phyloP scores from a whole-genome alignment of 2,113 vertebrate species.

The Taxidea taxus region DNA sequence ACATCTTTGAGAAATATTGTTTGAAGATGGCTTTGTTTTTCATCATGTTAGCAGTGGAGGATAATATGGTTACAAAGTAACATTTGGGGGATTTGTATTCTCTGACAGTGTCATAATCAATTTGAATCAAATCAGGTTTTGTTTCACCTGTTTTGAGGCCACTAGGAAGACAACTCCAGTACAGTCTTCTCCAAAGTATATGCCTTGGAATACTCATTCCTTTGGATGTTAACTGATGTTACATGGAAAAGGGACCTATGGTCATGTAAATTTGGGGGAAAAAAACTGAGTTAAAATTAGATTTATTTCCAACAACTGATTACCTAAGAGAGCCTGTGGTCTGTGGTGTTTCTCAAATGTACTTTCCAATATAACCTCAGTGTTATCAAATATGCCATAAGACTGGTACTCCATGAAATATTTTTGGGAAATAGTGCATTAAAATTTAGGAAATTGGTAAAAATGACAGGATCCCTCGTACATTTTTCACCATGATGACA shows the following conservation, averaged over 20 bases:
- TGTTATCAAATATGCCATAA: not conserved
- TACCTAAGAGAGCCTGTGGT: not conserved
- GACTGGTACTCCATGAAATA: not conserved
- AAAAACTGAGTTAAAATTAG: not conserved
- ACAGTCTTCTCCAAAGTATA: not conserved
- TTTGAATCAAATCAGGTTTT: not conserved
- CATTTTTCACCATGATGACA: not conserved
- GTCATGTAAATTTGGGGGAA: not conserved
- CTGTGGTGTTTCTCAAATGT: not conserved
- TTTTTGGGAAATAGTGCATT: not conserved
- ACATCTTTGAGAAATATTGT: not conserved
- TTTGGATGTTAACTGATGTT: not conserved
- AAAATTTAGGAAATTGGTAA: not conserved
- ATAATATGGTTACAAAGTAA: not conserved
- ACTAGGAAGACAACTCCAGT: not conserved
- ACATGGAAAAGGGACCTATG: not conserved
- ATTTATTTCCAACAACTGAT: not conserved
- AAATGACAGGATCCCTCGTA: not conserved
- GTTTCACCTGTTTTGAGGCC: not conserved
- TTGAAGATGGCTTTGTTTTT: not conserved
- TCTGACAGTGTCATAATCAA: not conserved
- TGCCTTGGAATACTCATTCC: not conserved
- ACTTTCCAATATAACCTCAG: not conserved
- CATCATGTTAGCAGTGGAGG: not conserved
- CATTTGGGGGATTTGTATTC: not conserved